Conservation (phyloP, 2,113 vertebrate genomes). For the Thalassarche chlororhynchos region DNA sequence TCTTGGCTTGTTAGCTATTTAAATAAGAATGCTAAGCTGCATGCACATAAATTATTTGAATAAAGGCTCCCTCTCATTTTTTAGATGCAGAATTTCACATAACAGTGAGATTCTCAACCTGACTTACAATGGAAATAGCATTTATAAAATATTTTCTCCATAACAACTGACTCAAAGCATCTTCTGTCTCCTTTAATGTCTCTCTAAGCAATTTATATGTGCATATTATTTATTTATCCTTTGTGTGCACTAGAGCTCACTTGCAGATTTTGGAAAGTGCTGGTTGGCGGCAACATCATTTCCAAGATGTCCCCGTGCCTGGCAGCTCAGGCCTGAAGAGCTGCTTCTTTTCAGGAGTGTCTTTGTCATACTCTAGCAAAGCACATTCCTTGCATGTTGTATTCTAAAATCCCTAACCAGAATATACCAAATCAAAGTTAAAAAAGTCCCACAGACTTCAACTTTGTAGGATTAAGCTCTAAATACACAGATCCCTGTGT, state of each 20-base stretch:
- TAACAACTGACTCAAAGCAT: neutral
- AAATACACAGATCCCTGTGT: rapidly evolving
- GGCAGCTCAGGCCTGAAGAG: neutral
- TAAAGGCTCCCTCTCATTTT: neutral
- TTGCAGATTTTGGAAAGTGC: neutral
- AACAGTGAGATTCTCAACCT: neutral
- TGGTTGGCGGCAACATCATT: neutral
- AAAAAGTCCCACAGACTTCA: neutral
- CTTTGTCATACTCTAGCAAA: neutral
- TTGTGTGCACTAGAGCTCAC: neutral
- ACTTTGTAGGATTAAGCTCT: neutral
- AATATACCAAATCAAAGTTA: neutral
- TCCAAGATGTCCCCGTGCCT: neutral
- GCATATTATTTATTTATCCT: neutral
- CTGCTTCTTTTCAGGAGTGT: neutral
- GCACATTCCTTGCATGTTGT: rapidly evolving
- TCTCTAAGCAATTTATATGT: neutral
- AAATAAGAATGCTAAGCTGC: neutral
- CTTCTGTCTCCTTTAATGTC: neutral
- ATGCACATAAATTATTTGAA: neutral
- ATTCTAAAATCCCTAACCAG: neutral
- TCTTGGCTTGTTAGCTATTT: neutral
- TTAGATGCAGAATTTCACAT: neutral
- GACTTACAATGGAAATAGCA: neutral
- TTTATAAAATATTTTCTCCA: neutral